Evolutionary conservation across 2,888 invertebrate species (phyloP), one percentile per base, ranked within the genome.

Genomic region (Cotesia congregata): DNA sequence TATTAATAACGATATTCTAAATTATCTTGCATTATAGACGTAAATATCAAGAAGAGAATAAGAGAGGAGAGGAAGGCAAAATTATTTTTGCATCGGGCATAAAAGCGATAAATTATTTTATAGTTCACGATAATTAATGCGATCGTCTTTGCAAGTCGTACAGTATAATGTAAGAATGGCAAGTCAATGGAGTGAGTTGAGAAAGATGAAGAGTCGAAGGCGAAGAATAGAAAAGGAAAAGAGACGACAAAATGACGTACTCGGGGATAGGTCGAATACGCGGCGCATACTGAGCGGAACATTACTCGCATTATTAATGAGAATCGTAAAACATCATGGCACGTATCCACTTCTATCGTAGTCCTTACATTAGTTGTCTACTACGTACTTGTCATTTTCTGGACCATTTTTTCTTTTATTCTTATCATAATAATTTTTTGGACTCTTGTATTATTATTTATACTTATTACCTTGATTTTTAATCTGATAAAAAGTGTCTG

Each of bases 291-390:
- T 79, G 82, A 82, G 80, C 82, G 79, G 80, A 83, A 82, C 82
- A 83, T 84, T 84, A 84, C 81, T 82, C 75, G 75, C 81, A 81
- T 84, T 84, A 84, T 83, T 82, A 84, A 84, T 83, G 84, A 79
- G 83, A 83, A 84, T 84, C 83, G 80, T 84, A 83, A 84, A 84
- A 83, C 83, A 83, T 83, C 81, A 77, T 77, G 78, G 82, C 83
- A 80, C 81, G 76, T 79, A 73, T 78, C 73, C 74, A 74, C 77
- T 74, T 61, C 71, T 71, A 74, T 74, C 61, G 40, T 74, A 68
- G 50, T 50, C 50, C 12, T 50, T 50, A 50, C 50, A 60, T 60
- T 68, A 74, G 67, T 73, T 73, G 67, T 73, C 74, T 74, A 50
- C 69, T 65, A 70, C 59, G 38, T 70, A 64, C 40, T 71, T 69